These are phyloP conservation scores for Smittia aterrima DNA, from an alignment of 2,888 invertebrate species.

Conservation along the genomic window DNA sequence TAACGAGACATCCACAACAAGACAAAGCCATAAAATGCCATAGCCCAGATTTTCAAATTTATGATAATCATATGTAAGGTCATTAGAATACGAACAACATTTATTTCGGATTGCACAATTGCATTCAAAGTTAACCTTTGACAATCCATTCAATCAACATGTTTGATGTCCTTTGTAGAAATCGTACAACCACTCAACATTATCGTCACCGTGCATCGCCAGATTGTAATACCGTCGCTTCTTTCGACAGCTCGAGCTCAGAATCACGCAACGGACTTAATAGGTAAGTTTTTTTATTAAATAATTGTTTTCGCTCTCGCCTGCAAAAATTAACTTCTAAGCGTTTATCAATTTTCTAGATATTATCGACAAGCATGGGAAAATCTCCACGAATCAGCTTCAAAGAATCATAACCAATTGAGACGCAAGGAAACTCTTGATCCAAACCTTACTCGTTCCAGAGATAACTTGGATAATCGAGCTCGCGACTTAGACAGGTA, in stretches of 20 bases:
- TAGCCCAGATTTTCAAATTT: constrained; percentile 42
- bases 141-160: too few relatives aligned
- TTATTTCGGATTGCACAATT: too few relatives aligned
- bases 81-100: too few relatives aligned
- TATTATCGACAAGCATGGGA: constrained; percentile 93
- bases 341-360: constrained; percentile 45
- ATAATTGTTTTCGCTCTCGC: neutral
- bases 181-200: constrained; percentile 79
- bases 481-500: constrained; percentile 54
- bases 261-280: constrained; percentile 81
- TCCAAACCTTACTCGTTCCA: constrained; percentile 55
- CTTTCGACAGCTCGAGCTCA: constrained; percentile 83
- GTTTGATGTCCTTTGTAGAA: constrained; percentile 55
- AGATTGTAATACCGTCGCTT: constrained; percentile 87
- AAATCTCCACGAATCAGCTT: constrained; percentile 79
- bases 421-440: constrained; percentile 71
- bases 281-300: constrained; percentile 53
- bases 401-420: constrained; percentile 62
- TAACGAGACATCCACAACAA: constrained; percentile 42
- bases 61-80: constrained; percentile 33
- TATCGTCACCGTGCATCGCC: constrained; percentile 85
- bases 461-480: constrained; percentile 52
- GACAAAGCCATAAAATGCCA: constrained; percentile 45
- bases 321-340: neutral
- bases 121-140: too few relatives aligned